phyloP scores from a whole-genome alignment of 2,113 vertebrate genomes.

The Arenaria interpres region DNA sequence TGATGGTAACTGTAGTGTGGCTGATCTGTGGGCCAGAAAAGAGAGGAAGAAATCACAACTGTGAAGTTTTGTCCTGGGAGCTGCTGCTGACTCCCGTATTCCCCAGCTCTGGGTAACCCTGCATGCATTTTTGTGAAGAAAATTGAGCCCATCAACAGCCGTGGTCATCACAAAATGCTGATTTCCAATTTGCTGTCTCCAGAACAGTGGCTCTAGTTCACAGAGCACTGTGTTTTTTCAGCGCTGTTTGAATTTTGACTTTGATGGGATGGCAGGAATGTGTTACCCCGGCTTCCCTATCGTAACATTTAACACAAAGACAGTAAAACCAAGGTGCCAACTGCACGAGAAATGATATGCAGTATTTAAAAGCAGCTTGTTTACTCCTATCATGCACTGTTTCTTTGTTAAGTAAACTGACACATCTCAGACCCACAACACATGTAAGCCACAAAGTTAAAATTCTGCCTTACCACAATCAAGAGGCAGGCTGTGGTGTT shows the following conservation, averaged over 20 bases:
- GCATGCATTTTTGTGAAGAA: neutral
- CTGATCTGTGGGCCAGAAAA: neutral
- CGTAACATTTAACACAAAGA: neutral
- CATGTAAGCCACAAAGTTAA: rapidly evolving
- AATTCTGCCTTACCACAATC: neutral
- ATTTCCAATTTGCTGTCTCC: neutral
- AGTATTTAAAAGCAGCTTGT: neutral
- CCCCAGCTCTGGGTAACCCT: neutral
- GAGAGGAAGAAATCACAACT: neutral
- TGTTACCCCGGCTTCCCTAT: neutral
- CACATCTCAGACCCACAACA: neutral
- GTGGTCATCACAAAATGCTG: neutral
- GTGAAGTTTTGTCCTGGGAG: neutral
- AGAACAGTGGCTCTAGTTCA: neutral
- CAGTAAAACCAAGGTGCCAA: neutral
- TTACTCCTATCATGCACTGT: neutral
- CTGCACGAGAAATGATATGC: neutral
- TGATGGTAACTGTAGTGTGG: no score
- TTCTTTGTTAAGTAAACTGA: neutral
- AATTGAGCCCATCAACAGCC: rapidly evolving
- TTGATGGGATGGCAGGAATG: neutral
- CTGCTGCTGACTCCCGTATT: rapidly evolving
- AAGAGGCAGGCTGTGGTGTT: neutral
- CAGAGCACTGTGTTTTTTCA: neutral
- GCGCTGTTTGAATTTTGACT: neutral